These are phyloP conservation scores for Serilophus lunatus DNA, from an alignment of 2,113 vertebrate species.

Conservation along the genomic window DNA sequence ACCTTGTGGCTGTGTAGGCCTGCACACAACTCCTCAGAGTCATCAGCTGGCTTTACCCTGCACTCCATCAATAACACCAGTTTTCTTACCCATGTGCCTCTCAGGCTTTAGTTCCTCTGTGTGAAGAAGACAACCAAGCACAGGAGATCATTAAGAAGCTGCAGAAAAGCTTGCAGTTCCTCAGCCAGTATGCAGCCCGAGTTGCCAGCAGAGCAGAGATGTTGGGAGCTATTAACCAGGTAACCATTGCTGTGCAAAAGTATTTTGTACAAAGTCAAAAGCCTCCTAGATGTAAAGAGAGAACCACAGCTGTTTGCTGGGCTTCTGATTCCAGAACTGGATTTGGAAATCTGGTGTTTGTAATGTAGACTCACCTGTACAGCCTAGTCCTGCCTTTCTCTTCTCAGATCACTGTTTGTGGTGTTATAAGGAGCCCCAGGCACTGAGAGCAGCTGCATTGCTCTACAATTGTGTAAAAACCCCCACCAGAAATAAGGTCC, in stretches of 20 bases:
- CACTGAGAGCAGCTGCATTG: background rate
- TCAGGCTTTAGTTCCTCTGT: conserved; percentile 85
- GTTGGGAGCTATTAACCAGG: conserved; percentile 96
- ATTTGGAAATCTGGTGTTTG: background rate
- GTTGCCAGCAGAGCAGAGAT: conserved; percentile 92
- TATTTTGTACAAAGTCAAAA: background rate
- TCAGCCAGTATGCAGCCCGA: conserved; percentile 84
- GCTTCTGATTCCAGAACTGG: background rate
- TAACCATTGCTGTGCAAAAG: background rate
- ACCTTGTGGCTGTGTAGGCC: background rate
- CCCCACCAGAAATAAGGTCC: background rate
- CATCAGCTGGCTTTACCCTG: background rate
- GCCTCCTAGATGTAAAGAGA: background rate
- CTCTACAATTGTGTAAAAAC: background rate
- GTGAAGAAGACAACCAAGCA: conserved; percentile 89
- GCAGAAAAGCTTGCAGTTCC: conserved; percentile 86
- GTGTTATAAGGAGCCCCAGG: too few species aligned
- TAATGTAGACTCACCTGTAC: background rate
- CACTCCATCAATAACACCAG: background rate
- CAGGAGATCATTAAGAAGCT: conserved; percentile 90
- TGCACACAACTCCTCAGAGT: background rate
- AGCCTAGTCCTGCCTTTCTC: background rate
- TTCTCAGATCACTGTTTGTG: background rate
- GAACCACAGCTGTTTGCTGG: background rate
- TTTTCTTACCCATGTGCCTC: background rate